Percentiles rank a stretch among this genome's conserved stretches.
Conservation (phyloP, 2,113 vertebrate species). For the Apteryx owenii region DNA sequence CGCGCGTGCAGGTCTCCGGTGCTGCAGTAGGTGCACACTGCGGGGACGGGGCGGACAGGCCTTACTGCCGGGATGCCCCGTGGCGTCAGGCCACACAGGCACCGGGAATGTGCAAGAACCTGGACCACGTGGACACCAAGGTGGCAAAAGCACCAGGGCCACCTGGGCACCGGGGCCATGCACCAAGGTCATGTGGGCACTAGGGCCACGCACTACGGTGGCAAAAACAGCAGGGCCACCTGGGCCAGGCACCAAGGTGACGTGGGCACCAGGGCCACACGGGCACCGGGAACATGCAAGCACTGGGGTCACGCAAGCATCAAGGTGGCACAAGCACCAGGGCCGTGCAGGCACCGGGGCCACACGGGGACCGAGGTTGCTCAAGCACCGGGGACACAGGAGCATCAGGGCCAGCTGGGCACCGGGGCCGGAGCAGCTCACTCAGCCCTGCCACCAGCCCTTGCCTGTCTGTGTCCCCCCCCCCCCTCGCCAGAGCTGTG, state of each 20-base stretch:
- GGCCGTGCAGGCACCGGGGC: background rate
- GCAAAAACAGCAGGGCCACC: background rate
- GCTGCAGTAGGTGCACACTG: slow-evolving; percentile 95
- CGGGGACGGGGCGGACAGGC: background rate
- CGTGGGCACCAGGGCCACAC: background rate
- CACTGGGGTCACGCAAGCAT: no score
- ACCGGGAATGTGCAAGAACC: no score
- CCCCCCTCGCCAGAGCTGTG: no score
- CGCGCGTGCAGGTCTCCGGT: slow-evolving; percentile 91
- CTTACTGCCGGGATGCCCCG: background rate
- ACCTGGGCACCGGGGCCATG: background rate
- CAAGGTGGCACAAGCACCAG: no score
- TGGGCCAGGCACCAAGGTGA: no score
- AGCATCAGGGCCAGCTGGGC: background rate
- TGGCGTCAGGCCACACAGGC: fast-evolving
- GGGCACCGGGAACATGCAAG: no score
- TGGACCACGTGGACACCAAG: fast-evolving
- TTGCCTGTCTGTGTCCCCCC: background rate
- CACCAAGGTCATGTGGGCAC: fast-evolving
- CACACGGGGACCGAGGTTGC: background rate
- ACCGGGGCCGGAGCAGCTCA: background rate
- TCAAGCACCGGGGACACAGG: background rate
- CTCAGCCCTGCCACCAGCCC: background rate
- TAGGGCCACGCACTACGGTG: background rate
- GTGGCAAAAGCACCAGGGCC: background rate